phyloP scores from a whole-genome alignment of 2,888 invertebrate species.

The Agonum fuliginosum region DNA sequence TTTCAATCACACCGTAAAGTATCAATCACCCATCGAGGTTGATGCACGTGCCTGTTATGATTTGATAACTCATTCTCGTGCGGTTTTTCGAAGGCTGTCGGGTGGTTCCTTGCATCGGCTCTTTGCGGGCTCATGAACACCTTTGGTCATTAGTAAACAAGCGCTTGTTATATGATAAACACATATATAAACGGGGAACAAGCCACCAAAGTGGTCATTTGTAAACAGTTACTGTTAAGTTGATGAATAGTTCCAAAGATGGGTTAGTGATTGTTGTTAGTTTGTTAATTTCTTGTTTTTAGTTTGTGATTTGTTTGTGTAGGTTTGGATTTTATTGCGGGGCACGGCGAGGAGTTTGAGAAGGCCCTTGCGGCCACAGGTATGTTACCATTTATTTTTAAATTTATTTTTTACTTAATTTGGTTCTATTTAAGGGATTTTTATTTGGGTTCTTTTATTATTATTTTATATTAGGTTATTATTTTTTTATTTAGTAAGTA shows the following conservation, averaged over 20 bases:
- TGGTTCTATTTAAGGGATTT: neutral
- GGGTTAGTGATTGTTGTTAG: conserved; percentile 52
- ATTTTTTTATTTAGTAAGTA: too few relatives aligned
- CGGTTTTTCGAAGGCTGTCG: conserved; percentile 42
- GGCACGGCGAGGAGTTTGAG: conserved; percentile 84
- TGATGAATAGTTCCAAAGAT: conserved; percentile 29
- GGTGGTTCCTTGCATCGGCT: conserved; percentile 24
- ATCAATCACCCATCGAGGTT: conserved; percentile 1
- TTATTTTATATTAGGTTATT: too few relatives aligned
- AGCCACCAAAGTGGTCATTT: conserved; percentile 31
- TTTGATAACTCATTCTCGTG: conserved; percentile 28
- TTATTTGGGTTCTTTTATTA: neutral
- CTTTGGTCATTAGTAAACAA: conserved; percentile 57
- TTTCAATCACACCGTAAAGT: neutral
- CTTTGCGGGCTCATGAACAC: conserved; percentile 51
- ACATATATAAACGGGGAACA: conserved; percentile 38
- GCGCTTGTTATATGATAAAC: conserved; percentile 47
- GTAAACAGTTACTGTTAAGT: conserved; percentile 1
- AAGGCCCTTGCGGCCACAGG: conserved; percentile 83
- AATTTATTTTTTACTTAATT: conserved; percentile 22
- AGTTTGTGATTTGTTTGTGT: conserved; percentile 69
- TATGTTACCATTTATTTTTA: conserved; percentile 68
- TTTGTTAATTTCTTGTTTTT: conserved; percentile 37
- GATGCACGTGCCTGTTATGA: conserved; percentile 30
- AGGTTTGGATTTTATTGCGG: conserved; percentile 84